Base-by-base conservation (phyloP, 2,888 invertebrate species). In the Rosalia funebris region DNA sequence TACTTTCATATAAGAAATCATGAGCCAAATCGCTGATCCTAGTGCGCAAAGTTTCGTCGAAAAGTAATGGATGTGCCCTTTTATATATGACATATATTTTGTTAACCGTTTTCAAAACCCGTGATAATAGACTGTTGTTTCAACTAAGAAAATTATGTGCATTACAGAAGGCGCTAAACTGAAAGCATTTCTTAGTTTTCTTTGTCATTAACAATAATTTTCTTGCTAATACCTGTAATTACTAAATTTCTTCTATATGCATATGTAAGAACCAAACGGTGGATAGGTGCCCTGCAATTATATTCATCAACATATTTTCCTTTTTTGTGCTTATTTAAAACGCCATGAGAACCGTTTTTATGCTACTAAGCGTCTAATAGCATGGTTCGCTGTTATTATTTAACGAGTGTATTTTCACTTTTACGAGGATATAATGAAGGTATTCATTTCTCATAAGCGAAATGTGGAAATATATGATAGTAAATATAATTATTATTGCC, bases 331-430 rank as follows among this genome's bases (percentile, higher is more conserved):
- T 17, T 11, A 12, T 48, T 50, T 20, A 50, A 50, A 20, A 50
- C 25, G n/a, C 37, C 16, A 53, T 42, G 53, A 32, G 17, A 42
- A 53, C 17, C 11, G 15, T 53, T 53, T 50, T 53, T 4, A n/a
- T 42, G n/a, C 5, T n/a, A 15, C 31, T 53, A 42, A 53, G 42
- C 41, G 41, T 17, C 32, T 41, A 32, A 16, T 53, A 41, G 53
- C 53, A 53, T 42, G 53, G 41, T n/a, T 41, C 9, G 16, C n/a
- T 25, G 32, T 53, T 42, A 25, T 53, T 53, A 53, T 19, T 25
- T 15, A 20, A 44, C 44, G 19, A 39, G 39, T 15, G 9, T 48
- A 16, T 41, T 53, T 53, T 53, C 42, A 53, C 53, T 53, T 42
- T 41, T 42, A 42, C 16, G 15, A 32, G 11, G 10, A 17, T 16